A percentile compares a stretch with the other conserved stretches of the same genome.
Evolutionary conservation across 2,113 vertebrate genomes (phyloP).

Genomic region (Thalassoma bifasciatum): DNA sequence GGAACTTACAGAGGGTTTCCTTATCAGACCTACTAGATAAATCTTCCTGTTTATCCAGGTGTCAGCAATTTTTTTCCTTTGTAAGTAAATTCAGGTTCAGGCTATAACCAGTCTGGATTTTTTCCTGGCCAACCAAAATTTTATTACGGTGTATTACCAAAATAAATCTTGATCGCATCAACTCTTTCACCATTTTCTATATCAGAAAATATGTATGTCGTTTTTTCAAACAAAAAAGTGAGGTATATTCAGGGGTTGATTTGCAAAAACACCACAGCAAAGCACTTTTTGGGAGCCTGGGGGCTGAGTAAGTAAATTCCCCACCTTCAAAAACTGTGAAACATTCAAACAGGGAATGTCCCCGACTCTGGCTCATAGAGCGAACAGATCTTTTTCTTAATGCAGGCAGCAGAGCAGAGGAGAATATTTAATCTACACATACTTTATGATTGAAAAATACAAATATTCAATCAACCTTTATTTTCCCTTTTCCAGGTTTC

Average conservation of each 20-base stretch:
- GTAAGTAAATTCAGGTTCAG: neutral
- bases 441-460: neutral
- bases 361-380: neutral
- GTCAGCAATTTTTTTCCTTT: too few species aligned
- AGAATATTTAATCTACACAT: neutral
- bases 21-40: neutral
- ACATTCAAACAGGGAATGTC: neutral
- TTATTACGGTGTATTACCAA: neutral
- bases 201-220: neutral
- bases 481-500: slow-evolving; percentile 70
- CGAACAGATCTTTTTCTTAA: neutral
- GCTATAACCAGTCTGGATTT: neutral
- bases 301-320: neutral
- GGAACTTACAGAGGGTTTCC: neutral
- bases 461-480: neutral
- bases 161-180: neutral
- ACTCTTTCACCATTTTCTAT: neutral
- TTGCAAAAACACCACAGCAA: neutral
- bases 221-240: neutral
- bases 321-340: neutral
- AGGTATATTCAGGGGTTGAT: neutral
- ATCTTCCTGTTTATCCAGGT: neutral
- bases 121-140: neutral
- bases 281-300: neutral
- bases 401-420: neutral